phyloP scores from a whole-genome alignment of 2,113 vertebrate genomes.

The Paratilapia polleni region DNA sequence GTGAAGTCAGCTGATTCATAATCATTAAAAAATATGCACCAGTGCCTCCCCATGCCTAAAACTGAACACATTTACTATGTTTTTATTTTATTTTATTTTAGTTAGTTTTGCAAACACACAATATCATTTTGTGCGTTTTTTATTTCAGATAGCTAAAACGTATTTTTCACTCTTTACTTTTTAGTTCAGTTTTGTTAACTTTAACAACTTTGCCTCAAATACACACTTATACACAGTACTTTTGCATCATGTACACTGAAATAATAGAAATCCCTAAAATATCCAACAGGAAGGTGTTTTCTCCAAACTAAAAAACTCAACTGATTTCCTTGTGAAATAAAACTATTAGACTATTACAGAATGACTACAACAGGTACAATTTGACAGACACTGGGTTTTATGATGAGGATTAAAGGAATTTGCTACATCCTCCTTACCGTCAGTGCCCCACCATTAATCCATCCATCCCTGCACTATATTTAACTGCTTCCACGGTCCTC shows the following conservation, averaged over 20 bases:
- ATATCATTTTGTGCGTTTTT: not conserved
- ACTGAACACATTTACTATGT: not conserved
- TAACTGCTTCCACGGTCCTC: slow-evolving; percentile 30
- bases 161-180: not conserved
- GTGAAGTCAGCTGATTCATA: not conserved
- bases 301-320: not conserved
- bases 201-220: not conserved
- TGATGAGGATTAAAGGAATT: slow-evolving; percentile 31
- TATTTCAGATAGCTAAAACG: not conserved
- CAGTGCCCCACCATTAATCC: slow-evolving; percentile 38
- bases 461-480: slow-evolving; percentile 47
- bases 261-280: not conserved
- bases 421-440: slow-evolving; percentile 31
- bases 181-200: not conserved
- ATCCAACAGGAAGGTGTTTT: not conserved
- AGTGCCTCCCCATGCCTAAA: too few species aligned
- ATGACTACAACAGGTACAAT: not conserved
- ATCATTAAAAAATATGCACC: not conserved
- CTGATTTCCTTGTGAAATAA: not conserved
- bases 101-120: not conserved
- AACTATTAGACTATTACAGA: not conserved
- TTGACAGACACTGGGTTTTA: not conserved
- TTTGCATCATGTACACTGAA: not conserved
- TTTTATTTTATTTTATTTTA: not conserved
- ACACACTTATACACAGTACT: not conserved